Base-by-base conservation (phyloP, 1,140 invertebrate genomes). In the Drosophila gunungcola region DNA sequence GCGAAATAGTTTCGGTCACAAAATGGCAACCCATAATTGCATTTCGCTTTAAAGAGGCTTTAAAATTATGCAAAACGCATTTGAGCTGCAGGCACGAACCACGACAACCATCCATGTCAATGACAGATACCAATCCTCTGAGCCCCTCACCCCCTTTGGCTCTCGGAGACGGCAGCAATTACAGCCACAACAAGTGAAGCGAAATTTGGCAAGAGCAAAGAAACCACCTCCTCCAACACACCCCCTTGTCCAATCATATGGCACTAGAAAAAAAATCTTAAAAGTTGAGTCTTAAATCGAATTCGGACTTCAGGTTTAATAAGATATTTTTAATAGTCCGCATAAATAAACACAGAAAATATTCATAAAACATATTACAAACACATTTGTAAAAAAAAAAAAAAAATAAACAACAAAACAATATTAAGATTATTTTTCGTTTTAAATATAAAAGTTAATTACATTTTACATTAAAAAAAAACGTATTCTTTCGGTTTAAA, bases 51-150 rank as follows among this genome's bases (percentile, higher is more conserved):
- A 64, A 43, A 42, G 54, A 32, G 73, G 62, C 80, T 78, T 80
- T 58, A 65, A 84, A 83, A 67, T 62, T 86, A 72, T 79, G 84
- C 84, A 78, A 86, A 89, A 69, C 75, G 75, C 83, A 89, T 88
- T 83, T 69, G 68, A 73, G 79, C 73, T 88, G 79, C 75, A 79
- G 73, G 43, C 74, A 61, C 62, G 73, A 57, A 68, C 62, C 46
- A 67, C 73, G 73, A 77, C 73, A 39, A 53, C 73, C 55, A 84
- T 81, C 41, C 62, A 86, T 88, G 83, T 83, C 83, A 89, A 89
- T 73, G 72, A 77, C 84, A 88, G 64, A 81, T 63, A 53, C 64
- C 64, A 63, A 42, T 34, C 55, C 62, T 60, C 10, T 38, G 36
- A 29, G 27, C 29, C 16, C 41, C 48, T 27, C 16, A 5, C 9